These are phyloP conservation scores for Muschampia plurimacula DNA, from an alignment of 2,888 invertebrate genomes.

Conservation along the genomic window DNA sequence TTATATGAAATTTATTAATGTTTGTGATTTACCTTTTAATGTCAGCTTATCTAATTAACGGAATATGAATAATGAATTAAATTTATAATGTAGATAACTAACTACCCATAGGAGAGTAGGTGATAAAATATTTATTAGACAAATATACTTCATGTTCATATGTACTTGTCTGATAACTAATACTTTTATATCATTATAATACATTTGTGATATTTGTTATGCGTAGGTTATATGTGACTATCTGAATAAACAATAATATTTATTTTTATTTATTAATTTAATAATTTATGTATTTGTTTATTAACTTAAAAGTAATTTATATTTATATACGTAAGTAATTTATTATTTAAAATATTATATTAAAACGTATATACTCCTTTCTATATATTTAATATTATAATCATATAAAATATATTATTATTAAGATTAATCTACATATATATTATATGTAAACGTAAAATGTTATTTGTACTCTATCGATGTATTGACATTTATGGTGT, in stretches of 20 bases:
- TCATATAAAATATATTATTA: no score
- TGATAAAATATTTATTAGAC: not conserved
- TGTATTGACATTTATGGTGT: no score
- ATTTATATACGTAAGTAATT: no score
- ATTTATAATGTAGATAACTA: not conserved
- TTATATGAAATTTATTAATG: not conserved
- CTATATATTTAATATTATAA: no score
- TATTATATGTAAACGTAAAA: no score
- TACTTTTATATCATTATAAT: not conserved
- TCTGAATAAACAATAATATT: not conserved
- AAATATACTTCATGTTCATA: not conserved
- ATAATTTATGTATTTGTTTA: no score
- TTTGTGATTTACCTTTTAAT: constrained; percentile 7
- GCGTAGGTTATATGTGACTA: not conserved
- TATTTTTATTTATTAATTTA: not conserved
- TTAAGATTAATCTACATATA: no score
- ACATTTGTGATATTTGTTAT: constrained; percentile 4
- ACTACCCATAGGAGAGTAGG: not conserved
- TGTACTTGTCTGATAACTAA: not conserved
- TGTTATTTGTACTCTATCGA: no score
- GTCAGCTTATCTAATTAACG: constrained; percentile 2
- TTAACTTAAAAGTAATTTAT: no score
- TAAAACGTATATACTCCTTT: no score
- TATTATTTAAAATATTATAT: no score
- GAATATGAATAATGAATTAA: not conserved